Evolutionary conservation across 2,113 vertebrate genomes (phyloP), one percentile per base, ranked within the genome.

Genomic region (Calyptommatus sinebrachiatus): DNA sequence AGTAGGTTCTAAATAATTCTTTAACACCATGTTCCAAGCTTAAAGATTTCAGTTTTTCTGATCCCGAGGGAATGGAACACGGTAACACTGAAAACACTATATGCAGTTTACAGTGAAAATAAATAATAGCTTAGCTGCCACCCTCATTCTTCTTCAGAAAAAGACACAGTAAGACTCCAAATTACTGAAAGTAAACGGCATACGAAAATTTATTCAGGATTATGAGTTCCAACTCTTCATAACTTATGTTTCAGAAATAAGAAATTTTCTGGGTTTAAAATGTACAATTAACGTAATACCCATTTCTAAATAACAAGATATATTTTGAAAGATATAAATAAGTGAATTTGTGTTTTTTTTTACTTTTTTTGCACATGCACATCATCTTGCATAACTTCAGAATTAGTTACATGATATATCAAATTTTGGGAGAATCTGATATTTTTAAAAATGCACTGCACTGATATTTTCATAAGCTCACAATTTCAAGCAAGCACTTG

Each of bases 21-120:
- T 72, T 65, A 79, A 79, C n/a, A 79, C 26, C 35, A 71, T 71
- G 29, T 35, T 78, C 60, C 41, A 35, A 12, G 45, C 8, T 48
- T 35, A 26, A 63, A 50, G 22, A 35, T 41, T 21, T 76, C 73
- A 26, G 20, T 5, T 66, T 21, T 76, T 76, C 70, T 79, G 70
- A 22, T 50, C n/a, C 45, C 29, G 48, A 61, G 61, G 53, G 22
- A 46, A 26, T 53, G 73, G 50, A 71, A 65, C 57, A 80, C 3
- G 50, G 8, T 28, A 20, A 53, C 29, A 50, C 16, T 73, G 29
- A 80, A n/a, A 28, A 57, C 21, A 66, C 7, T 24, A 63, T 20
- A 71, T 41, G 29, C 41, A 60, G 28, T 65, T 48, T 50, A 80
- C 10, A 53, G 28, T 66, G 45, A 18, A 48, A 14, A 48, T 26